A percentile compares a stretch with the other conserved stretches of the same genome.
These are phyloP conservation scores for Drosophila burlai DNA, from an alignment of 1,140 invertebrate species.

Conservation along the genomic window DNA sequence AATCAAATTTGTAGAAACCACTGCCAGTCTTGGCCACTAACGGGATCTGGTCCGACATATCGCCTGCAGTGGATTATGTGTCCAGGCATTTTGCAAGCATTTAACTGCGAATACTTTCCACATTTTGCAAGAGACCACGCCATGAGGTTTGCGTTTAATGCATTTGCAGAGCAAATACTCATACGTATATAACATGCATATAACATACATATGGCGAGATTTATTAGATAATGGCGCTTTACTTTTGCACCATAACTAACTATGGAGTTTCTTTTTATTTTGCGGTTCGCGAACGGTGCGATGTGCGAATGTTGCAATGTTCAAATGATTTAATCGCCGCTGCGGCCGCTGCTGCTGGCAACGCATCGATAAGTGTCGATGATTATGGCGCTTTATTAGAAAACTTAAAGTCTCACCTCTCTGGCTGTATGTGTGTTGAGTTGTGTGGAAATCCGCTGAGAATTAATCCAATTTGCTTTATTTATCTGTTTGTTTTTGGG, in stretches of 20 bases:
- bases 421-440: neutral
- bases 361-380: constrained; percentile 31
- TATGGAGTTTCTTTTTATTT: constrained; percentile 39
- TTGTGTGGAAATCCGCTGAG: constrained; percentile 21
- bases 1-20: neutral
- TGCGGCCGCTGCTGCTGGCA: constrained; percentile 1
- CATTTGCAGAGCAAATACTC: constrained; percentile 27
- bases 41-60: constrained; percentile 15
- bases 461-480: constrained; percentile 65
- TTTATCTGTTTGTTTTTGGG: constrained; percentile 8
- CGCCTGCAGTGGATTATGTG: constrained; percentile 44
- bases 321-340: constrained; percentile 70
- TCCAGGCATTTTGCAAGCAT: constrained; percentile 42
- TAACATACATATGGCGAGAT: constrained; percentile 69
- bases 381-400: constrained; percentile 48
- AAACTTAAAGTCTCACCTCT: constrained; percentile 27
- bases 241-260: constrained; percentile 57
- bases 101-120: constrained; percentile 53
- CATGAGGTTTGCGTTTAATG: constrained; percentile 57
- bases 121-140: constrained; percentile 67
- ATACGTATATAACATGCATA: constrained; percentile 15
- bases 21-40: neutral
- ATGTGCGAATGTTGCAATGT: constrained; percentile 69
- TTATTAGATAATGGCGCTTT: constrained; percentile 79
- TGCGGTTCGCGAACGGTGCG: constrained; percentile 55